phyloP scores from a whole-genome alignment of 2,797 vertebrate genomes.

The Thaleichthys pacificus region DNA sequence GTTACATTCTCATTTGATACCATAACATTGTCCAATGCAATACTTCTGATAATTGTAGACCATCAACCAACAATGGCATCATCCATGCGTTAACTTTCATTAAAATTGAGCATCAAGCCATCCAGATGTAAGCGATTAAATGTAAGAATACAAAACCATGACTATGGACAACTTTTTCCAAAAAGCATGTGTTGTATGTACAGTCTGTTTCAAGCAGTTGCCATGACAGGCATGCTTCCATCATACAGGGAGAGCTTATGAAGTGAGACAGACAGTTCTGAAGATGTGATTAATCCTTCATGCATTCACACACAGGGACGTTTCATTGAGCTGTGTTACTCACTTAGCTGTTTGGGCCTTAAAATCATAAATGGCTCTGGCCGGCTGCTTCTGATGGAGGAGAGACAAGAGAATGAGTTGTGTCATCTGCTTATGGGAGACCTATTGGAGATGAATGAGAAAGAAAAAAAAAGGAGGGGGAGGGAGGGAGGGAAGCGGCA shows the following conservation, averaged over 20 bases:
- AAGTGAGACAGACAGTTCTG: not conserved
- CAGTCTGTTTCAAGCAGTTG: not conserved
- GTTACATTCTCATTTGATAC: no score
- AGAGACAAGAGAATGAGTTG: conserved; percentile 83
- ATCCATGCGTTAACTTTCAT: no score
- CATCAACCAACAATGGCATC: no score
- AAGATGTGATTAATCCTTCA: not conserved
- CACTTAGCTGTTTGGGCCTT: conserved; percentile 99
- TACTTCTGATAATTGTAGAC: no score
- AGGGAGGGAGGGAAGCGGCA: not conserved
- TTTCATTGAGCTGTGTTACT: conserved; percentile 68
- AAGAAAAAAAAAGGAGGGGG: not conserved
- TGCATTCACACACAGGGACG: no score
- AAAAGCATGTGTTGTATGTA: not conserved
- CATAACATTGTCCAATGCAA: no score
- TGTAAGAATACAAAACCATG: not conserved
- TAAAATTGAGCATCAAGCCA: not conserved
- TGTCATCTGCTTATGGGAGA: conserved; percentile 79
- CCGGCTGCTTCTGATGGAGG: conserved; percentile 89
- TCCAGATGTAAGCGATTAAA: not conserved
- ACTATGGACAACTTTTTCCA: not conserved
- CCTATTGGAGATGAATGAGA: conserved; percentile 59
- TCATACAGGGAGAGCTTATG: not conserved
- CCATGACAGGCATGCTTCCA: not conserved
- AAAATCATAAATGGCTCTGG: conserved; percentile 98